phyloP scores from a whole-genome alignment of 1,140 invertebrate species.

The Aphis gossypii region DNA sequence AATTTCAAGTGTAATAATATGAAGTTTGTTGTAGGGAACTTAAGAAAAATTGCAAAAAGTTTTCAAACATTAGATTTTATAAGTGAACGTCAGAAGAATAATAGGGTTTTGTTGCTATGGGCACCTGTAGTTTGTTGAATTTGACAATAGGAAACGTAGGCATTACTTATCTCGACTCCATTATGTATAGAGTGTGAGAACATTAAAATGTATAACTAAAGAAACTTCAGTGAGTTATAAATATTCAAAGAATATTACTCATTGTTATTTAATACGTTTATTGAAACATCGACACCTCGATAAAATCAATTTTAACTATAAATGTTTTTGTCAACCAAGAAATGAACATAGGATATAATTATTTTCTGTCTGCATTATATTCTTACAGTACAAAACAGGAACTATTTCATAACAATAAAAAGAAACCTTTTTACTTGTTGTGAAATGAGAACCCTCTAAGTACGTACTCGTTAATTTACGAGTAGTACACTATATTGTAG shows the following conservation, averaged over 20 bases:
- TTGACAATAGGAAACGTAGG: background rate
- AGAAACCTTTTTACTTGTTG: background rate
- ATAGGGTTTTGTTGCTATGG: background rate
- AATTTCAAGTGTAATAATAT: background rate
- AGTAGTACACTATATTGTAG: background rate
- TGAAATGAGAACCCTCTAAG: background rate
- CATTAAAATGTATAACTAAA: background rate
- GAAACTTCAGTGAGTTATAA: background rate
- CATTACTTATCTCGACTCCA: background rate
- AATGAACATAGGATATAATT: background rate
- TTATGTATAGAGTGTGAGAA: background rate
- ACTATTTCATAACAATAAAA: background rate
- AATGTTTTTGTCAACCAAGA: background rate
- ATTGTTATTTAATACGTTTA: constrained; percentile 8
- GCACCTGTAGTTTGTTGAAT: constrained; percentile 18
- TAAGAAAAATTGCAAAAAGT: background rate
- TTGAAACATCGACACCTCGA: background rate
- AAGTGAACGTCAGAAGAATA: background rate
- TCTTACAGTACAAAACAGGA: background rate
- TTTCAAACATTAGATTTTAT: background rate
- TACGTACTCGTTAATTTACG: background rate
- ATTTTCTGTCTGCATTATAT: background rate
- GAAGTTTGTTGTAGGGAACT: background rate
- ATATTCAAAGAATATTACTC: background rate
- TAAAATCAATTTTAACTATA: constrained; percentile 11